Evolutionary conservation across 2,797 vertebrate species (phyloP).

Genomic region (Hypotaenidia philippensis): DNA sequence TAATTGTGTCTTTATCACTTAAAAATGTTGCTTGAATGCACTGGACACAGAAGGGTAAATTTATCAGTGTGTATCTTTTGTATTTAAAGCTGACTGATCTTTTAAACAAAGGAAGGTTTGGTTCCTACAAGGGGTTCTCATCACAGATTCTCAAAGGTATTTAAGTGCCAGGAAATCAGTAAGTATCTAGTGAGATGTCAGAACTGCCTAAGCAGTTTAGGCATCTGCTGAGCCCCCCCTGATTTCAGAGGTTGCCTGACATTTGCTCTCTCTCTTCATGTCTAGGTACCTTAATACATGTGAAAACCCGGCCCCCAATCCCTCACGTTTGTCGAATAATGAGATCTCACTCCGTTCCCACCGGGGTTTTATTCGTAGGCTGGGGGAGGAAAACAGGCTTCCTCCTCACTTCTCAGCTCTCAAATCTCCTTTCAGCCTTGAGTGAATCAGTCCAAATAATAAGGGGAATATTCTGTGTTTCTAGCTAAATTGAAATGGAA

Average conservation of each 20-base stretch:
- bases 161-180: neutral
- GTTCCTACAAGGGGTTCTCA: neutral
- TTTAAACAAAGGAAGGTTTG: neutral
- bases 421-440: neutral
- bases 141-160: neutral
- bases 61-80: neutral
- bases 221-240: neutral
- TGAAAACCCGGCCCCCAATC: neutral
- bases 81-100: neutral
- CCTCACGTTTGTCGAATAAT: neutral
- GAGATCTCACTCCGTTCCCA: constrained; percentile 1
- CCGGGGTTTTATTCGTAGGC: neutral
- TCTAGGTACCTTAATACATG: neutral
- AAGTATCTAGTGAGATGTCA: neutral
- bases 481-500: neutral
- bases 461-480: neutral
- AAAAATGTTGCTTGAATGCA: neutral
- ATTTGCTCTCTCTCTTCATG: neutral
- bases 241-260: neutral
- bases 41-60: neutral
- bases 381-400: neutral
- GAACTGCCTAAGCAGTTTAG: neutral
- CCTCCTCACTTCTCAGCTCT: neutral
- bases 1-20: neutral
- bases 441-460: neutral